A percentile compares a stretch with the other conserved stretches of the same genome.
These are phyloP conservation scores for Euwallacea similis DNA, from an alignment of 1,140 invertebrate species.

Conservation along the genomic window DNA sequence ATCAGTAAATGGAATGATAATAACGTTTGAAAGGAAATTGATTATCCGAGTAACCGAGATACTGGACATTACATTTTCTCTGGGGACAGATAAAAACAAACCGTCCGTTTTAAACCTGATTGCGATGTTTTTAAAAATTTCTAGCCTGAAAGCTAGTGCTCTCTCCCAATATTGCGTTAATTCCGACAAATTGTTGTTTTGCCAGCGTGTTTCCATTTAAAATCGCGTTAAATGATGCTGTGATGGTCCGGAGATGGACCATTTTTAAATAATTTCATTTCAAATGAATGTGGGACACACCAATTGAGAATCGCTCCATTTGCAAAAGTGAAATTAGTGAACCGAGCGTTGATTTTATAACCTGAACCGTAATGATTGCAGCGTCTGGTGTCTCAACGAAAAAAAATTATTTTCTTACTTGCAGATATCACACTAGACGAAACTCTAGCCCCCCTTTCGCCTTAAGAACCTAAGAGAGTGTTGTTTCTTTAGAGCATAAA, in stretches of 20 bases:
- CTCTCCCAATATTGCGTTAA: conserved; percentile 1
- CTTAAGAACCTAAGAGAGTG: too few species aligned
- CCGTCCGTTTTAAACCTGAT: background rate
- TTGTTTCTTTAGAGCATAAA: too few species aligned
- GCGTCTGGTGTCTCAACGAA: too few species aligned
- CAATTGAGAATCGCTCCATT: too few species aligned
- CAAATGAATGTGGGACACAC: too few species aligned
- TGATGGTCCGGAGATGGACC: background rate
- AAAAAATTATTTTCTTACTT: too few species aligned
- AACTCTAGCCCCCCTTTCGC: too few species aligned
- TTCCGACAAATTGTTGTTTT: conserved; percentile 1
- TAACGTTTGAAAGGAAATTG: background rate
- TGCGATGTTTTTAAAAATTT: background rate
- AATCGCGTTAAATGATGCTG: background rate
- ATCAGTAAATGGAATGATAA: conserved; percentile 4
- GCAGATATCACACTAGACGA: too few species aligned
- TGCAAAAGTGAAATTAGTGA: too few species aligned
- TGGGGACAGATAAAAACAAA: background rate
- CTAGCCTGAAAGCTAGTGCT: background rate
- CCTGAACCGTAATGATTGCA: too few species aligned
- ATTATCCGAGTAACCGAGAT: background rate
- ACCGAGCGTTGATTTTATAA: too few species aligned
- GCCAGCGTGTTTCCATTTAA: background rate
- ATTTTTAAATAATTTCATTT: background rate
- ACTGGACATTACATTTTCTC: background rate